phyloP scores from a whole-genome alignment of 2,113 vertebrate genomes.

The Campylomormyrus tamandua region DNA sequence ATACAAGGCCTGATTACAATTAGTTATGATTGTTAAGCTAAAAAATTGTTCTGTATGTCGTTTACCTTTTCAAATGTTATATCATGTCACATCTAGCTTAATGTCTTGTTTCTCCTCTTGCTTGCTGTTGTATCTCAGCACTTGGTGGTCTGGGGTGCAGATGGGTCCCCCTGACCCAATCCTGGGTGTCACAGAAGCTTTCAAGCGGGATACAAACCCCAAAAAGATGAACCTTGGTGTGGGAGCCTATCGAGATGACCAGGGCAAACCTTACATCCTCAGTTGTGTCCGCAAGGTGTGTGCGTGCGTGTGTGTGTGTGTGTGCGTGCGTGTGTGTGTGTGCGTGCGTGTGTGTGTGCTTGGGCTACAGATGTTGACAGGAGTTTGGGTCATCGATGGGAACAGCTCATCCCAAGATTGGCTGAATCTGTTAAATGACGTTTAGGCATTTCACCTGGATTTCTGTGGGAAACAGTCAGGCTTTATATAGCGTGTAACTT shows the following conservation, averaged over 20 bases:
- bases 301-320: not conserved
- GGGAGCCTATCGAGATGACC: constrained; percentile 87
- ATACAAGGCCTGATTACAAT: not conserved
- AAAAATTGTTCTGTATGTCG: not conserved
- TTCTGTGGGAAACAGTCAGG: not conserved
- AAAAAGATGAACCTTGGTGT: constrained; percentile 97
- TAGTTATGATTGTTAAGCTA: not conserved
- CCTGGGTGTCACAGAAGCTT: constrained; percentile 87
- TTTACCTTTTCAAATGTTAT: not conserved
- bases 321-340: constrained; percentile 57
- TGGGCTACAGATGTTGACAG: not conserved
- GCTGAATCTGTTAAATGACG: not conserved
- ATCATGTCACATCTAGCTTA: not conserved
- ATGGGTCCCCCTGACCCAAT: constrained; percentile 95
- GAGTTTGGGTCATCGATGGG: not conserved
- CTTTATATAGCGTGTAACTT: not conserved
- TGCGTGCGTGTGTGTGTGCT: constrained; percentile 40
- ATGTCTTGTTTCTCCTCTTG: not conserved
- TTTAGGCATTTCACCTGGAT: not conserved
- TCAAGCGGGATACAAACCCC: constrained; percentile 78
- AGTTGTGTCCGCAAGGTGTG: constrained; percentile 81
- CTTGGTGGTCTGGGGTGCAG: constrained; percentile 88
- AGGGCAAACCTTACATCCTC: constrained; percentile 81
- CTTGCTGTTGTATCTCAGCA: constrained; percentile 54
- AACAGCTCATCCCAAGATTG: not conserved